Conservation (phyloP, 2,888 invertebrate species). For the Chalcis sispes region DNA sequence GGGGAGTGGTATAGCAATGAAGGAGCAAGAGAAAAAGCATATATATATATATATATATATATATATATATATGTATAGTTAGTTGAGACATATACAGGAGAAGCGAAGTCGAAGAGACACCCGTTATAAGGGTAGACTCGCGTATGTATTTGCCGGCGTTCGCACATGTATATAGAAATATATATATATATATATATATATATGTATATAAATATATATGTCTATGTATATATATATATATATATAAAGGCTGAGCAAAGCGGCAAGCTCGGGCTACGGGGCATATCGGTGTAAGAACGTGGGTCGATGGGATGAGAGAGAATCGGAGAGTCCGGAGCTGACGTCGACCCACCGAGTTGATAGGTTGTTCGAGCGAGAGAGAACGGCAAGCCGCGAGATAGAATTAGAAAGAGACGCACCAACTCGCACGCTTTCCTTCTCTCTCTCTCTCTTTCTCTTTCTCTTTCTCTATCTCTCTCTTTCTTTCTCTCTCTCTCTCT, state of each 20-base stretch:
- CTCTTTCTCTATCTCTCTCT: too few relatives aligned
- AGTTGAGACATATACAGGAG: too few relatives aligned
- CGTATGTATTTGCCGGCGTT: not conserved
- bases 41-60: too few relatives aligned
- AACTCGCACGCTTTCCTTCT: too few relatives aligned
- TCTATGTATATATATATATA: constrained; percentile 43
- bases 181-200: constrained; percentile 47
- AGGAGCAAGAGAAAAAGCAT: not conserved
- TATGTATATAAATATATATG: constrained; percentile 45
- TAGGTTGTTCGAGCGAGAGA: constrained; percentile 71
- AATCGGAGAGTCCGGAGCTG: constrained; percentile 68
- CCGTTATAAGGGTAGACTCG: constrained; percentile 67
- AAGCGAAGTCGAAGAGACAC: constrained; percentile 67
- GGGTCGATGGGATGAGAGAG: constrained; percentile 75
- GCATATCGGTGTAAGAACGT: constrained; percentile 74
- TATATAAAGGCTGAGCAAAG: constrained; percentile 15
- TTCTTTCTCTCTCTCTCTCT: not conserved
- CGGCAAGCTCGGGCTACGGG: constrained; percentile 57
- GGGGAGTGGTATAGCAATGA: too few relatives aligned
- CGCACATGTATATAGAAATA: constrained; percentile 58
- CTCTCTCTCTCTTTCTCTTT: too few relatives aligned
- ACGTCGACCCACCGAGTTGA: constrained; percentile 75
- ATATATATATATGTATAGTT: too few relatives aligned
- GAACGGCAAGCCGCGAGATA: constrained; percentile 67
- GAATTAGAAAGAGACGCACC: constrained; percentile 72